Conservation (phyloP, 2,797 vertebrate species). For the Lagorchestes hirsutus region DNA sequence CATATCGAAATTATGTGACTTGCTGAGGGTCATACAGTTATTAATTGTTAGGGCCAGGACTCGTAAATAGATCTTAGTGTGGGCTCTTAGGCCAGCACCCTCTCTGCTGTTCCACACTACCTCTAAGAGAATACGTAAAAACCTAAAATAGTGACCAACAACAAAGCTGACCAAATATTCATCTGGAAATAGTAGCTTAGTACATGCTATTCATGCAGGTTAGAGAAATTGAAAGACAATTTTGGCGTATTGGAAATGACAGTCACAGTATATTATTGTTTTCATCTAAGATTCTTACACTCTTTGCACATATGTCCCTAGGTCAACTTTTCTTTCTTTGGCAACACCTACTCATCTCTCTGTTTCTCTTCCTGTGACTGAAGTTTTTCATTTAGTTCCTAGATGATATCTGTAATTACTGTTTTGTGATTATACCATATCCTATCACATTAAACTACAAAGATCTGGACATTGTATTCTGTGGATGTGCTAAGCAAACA, state of each 20-base stretch:
- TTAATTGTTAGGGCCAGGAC: background rate
- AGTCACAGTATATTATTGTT: background rate
- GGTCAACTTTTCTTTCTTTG: background rate
- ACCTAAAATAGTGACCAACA: background rate
- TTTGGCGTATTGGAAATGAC: background rate
- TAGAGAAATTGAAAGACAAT: background rate
- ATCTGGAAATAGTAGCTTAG: background rate
- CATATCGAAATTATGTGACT: background rate
- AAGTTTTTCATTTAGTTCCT: background rate
- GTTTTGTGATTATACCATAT: background rate
- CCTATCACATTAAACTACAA: background rate
- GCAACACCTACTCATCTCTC: background rate
- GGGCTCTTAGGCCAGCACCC: background rate
- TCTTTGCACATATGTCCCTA: background rate
- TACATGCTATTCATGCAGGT: background rate
- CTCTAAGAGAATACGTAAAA: background rate
- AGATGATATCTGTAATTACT: background rate
- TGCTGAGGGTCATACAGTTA: background rate
- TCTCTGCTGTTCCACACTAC: background rate
- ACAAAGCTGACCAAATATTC: background rate
- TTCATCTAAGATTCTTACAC: background rate
- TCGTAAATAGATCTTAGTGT: background rate
- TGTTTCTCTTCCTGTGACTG: background rate
- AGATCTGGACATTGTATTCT: slow-evolving; percentile 24
- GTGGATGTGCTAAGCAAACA: slow-evolving; percentile 31